phyloP scores from a whole-genome alignment of 2,888 invertebrate genomes.

The Aphrophora alni region DNA sequence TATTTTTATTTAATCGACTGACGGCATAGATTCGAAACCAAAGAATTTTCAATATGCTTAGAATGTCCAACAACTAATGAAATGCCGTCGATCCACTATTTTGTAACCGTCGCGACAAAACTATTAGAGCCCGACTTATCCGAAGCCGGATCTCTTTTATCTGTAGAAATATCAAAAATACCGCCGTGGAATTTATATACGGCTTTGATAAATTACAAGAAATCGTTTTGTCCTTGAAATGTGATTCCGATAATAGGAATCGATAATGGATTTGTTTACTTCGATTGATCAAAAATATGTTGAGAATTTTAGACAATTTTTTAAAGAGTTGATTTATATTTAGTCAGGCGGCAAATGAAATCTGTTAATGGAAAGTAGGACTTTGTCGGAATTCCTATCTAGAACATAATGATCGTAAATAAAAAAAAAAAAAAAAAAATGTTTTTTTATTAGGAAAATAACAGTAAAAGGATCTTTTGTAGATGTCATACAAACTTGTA shows the following conservation, averaged over 20 bases:
- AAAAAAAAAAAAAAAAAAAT: too few species aligned
- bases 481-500: too few species aligned
- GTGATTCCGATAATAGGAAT: neutral
- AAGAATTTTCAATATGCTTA: neutral
- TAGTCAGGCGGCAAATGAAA: neutral
- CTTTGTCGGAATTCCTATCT: neutral
- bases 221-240: neutral
- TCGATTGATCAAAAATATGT: neutral
- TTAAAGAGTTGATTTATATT: neutral
- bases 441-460: too few species aligned
- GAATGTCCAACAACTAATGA: neutral
- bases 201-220: neutral
- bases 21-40: neutral
- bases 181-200: neutral
- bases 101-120: neutral
- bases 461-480: too few species aligned
- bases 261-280: slow-evolving; percentile 6
- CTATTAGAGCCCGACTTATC: neutral
- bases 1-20: neutral
- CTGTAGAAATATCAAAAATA: neutral
- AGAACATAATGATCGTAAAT: too few species aligned
- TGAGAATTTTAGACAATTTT: neutral
- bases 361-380: neutral
- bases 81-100: neutral
- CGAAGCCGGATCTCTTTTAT: neutral